Base-by-base conservation (phyloP, 2,888 invertebrate species). In the Hydrotaea cyrtoneurina region DNA sequence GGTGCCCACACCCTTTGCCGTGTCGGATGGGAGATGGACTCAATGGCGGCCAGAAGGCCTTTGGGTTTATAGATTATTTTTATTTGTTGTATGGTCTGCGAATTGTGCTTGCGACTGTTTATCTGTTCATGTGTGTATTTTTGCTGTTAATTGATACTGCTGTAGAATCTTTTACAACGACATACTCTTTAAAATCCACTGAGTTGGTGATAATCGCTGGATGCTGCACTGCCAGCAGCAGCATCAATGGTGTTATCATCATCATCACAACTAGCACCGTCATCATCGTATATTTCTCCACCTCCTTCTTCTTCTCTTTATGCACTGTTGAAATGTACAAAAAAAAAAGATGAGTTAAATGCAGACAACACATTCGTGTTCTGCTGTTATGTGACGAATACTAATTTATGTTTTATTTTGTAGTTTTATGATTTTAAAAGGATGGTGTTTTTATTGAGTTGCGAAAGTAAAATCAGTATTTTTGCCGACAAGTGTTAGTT, bases 311-410 rank as follows among this genome's bases (percentile, higher is more conserved):
- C 13, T 50, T 59, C 15, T 1, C 59, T 21, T 17, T 31, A 31
- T 19, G 15, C 23, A 15, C 59, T 23, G 59, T 1, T 26, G 59
- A 59, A 59, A 59, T 59, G 59, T 21, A 13, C n/a, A n/a, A n/a
- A n/a, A n/a, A n/a, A 50, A 23, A 15, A 59, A 23, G 23, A 59
- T 59, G 13, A 59, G 59, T 26, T 26, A 59, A 23, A 23, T 26
- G 13, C 26, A 26, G 0, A 21, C 59, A 59, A 26, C 59, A 26
- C 59, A 43, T 50, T 50, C 11, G 26, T 26, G 26, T 59, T 26
- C 59, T 23, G 23, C 23, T 76, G 78, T 66, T 73, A 85, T 85
- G 84, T 85, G 78, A 74, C 76, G 84, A 79, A 81, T 81, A 85
- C 81, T 81, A 85, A 85, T 81, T 81, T 78, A 66, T 81, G 8